phyloP scores from a whole-genome alignment of 37 sponge, comb jelly and placozoan genomes.

The Haliclona indistincta region DNA sequence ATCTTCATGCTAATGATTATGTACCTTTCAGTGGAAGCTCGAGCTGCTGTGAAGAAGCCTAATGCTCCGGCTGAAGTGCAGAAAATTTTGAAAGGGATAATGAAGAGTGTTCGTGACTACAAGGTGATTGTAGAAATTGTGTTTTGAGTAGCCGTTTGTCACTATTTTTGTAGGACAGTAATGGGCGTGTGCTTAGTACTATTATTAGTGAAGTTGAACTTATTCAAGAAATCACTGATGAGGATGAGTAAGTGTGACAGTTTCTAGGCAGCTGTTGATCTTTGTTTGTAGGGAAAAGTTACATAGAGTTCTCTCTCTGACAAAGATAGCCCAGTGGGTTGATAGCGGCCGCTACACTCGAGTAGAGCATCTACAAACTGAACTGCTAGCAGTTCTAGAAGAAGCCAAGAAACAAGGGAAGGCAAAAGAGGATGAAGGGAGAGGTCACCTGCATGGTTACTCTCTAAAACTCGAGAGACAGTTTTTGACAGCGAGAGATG shows the following conservation, averaged over 20 bases:
- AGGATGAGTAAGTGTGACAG: background rate
- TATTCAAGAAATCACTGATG: background rate
- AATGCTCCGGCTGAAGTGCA: conserved; percentile 25
- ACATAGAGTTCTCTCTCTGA: conserved; percentile 16
- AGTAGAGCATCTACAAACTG: conserved; percentile 64
- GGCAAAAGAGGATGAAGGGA: background rate
- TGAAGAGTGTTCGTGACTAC: conserved; percentile 6
- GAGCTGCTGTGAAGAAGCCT: conserved; percentile 6
- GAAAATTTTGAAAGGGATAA: conserved; percentile 21
- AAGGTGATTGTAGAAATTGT: conserved; percentile 18
- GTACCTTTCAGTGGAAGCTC: background rate
- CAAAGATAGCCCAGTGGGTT: conserved; percentile 30
- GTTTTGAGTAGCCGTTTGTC: background rate
- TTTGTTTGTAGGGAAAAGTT: background rate
- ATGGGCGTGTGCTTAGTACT: background rate
- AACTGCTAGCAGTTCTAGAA: conserved; percentile 43
- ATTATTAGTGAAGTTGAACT: background rate
- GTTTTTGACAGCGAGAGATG: conserved; percentile 54
- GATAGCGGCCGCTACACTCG: conserved; percentile 29
- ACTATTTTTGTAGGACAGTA: background rate
- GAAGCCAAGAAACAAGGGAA: conserved; percentile 13
- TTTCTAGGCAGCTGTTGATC: background rate
- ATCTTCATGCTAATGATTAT: background rate
- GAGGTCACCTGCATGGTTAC: conserved; percentile 14
- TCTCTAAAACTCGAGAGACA: conserved; percentile 30